These are phyloP conservation scores for Drosophila serrata DNA, from an alignment of 1,140 invertebrate species.

Conservation along the genomic window DNA sequence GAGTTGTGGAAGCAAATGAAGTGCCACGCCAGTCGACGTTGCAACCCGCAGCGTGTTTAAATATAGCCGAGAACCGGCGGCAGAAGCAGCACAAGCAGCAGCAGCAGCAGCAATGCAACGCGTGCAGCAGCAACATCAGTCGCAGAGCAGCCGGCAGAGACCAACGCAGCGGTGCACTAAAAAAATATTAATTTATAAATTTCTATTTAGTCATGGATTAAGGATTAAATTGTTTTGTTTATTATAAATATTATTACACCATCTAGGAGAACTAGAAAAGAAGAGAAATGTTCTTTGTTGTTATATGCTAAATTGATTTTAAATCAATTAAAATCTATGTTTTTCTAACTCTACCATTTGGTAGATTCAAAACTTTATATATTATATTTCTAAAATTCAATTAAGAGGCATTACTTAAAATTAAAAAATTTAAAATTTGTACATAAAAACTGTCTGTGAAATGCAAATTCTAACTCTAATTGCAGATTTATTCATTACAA, in stretches of 20 bases:
- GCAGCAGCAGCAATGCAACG: constrained; percentile 63
- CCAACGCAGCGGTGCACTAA: constrained; percentile 35
- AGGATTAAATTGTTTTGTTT: neutral
- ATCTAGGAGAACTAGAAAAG: neutral
- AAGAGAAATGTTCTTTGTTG: neutral
- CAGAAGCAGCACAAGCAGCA: constrained; percentile 22
- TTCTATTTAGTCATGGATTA: neutral
- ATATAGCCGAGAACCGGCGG: constrained; percentile 68
- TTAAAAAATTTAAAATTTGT: too few species aligned
- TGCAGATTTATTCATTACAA: neutral
- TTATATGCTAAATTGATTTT: neutral
- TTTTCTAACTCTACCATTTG: neutral
- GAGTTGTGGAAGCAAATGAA: constrained; percentile 85
- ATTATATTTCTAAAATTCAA: neutral
- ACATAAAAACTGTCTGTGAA: too few species aligned
- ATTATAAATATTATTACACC: neutral
- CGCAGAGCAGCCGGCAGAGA: constrained; percentile 25
- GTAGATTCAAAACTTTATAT: neutral
- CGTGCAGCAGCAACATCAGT: constrained; percentile 57
- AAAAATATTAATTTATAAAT: neutral
- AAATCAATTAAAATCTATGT: neutral
- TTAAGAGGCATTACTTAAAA: too few species aligned
- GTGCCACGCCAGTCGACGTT: constrained; percentile 69
- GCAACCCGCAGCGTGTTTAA: constrained; percentile 81
- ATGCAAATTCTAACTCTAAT: neutral